Base-by-base conservation (phyloP, 2,113 vertebrate genomes). In the Toxotes jaculatrix region DNA sequence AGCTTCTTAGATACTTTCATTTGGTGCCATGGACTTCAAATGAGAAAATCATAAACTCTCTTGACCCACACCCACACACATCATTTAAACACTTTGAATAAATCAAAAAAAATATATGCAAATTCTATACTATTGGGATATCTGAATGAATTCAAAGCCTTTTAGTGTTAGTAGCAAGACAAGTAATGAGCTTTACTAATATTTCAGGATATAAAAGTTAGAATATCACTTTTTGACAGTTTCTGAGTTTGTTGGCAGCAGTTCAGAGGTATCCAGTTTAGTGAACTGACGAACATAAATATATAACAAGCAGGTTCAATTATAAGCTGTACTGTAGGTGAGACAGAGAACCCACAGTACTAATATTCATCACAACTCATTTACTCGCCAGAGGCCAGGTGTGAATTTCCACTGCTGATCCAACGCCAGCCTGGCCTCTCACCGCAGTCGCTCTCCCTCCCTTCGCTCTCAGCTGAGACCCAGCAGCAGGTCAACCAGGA, bases 321-420 rank as follows among this genome's bases (percentile, higher is more conserved):
- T 63, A 82, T 38, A 63, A 79, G 79, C 55, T n/a, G 68, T 32
- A 19, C 66, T n/a, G 49, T 56, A 23, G 60, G 62, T 63, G 83
- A 56, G 43, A 88, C 87, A 79, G 74, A 91, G 80, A 57, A 87
- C 65, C 83, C 34, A 86, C 66, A 86, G 90, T 60, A 57, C 76
- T 79, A 74, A 84, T 83, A 79, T 74, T 81, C 75, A 62, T 87
- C 69, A 79, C 75, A 90, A 86, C 45, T 90, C 78, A 78, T 90
- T 86, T 78, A 66, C 16, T 68, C 0, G 21, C 82, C 79, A 74
- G 56, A 84, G 62, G 72, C 85, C 80, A 88, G 91, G 91, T 92
- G 91, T 92, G 92, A 91, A 63, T 91, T 93, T 91, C 91, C 92
- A 92, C 75, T 69, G 86, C 60, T 72, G 67, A 82, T 64, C 43